These are phyloP conservation scores for Cichlasoma orientale DNA, from an alignment of 2,797 vertebrate genomes.

Conservation along the genomic window DNA sequence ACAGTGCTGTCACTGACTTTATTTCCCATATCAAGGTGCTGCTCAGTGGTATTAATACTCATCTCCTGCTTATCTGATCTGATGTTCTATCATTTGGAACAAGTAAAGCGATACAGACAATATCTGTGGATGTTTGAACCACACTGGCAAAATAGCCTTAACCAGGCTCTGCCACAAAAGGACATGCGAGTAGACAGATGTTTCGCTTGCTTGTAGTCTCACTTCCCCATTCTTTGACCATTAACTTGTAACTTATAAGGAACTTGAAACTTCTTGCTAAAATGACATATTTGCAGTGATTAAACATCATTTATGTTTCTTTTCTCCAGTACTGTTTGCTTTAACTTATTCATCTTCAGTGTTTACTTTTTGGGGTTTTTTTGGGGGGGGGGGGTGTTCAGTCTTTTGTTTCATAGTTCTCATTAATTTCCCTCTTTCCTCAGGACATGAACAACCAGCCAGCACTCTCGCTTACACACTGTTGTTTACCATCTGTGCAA, in stretches of 20 bases:
- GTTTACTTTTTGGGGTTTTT: neutral
- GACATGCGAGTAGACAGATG: conserved; percentile 2
- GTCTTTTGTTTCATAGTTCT: neutral
- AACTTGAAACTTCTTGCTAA: conserved; percentile 4
- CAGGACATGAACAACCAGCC: neutral
- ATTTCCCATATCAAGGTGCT: neutral
- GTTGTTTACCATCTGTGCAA: neutral
- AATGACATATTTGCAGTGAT: neutral
- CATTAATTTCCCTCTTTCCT: neutral
- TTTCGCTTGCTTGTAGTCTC: neutral
- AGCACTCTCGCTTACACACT: neutral
- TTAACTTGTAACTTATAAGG: conserved; percentile 8
- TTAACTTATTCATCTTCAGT: neutral
- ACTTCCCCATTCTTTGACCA: conserved; percentile 54
- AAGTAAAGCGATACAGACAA: neutral
- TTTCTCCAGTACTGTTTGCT: neutral
- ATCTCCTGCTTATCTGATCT: neutral
- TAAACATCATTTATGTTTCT: neutral
- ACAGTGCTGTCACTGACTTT: neutral
- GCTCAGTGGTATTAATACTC: neutral
- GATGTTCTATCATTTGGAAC: neutral
- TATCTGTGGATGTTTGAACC: neutral
- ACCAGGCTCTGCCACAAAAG: neutral
- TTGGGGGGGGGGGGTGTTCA: too few relatives aligned
- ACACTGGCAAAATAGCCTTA: neutral